Evolutionary conservation across 1,140 invertebrate species (phyloP).

Genomic region (Nasonia longicornis): DNA sequence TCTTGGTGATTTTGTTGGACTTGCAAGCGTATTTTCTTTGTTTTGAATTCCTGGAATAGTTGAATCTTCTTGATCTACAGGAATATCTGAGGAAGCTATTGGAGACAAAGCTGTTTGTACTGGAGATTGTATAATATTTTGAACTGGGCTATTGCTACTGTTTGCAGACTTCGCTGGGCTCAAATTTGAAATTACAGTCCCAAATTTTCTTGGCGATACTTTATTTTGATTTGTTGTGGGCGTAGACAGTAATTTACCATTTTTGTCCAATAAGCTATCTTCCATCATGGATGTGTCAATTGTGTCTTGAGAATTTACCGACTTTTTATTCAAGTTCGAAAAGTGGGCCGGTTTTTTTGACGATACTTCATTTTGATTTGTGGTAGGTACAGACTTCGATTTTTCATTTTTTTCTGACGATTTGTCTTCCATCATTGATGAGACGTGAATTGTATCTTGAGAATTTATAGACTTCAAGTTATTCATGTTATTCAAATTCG

Average conservation of each 20-base stretch:
- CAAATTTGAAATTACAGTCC: constrained; percentile 56
- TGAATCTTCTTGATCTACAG: constrained; percentile 3
- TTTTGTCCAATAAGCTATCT: no score
- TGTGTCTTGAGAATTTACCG: constrained; percentile 32
- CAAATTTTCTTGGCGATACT: constrained; percentile 54
- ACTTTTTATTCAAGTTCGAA: constrained; percentile 23
- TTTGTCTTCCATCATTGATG: neutral
- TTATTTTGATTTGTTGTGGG: constrained; percentile 25
- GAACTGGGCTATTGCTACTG: neutral
- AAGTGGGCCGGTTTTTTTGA: constrained; percentile 2
- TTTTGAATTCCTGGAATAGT: neutral
- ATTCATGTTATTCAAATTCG: neutral
- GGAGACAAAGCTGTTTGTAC: neutral
- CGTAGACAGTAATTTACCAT: no score
- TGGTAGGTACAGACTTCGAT: neutral
- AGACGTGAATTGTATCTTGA: constrained; percentile 33
- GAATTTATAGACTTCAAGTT: constrained; percentile 24
- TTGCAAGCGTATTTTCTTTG: constrained; percentile 26
- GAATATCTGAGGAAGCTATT: neutral
- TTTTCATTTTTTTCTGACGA: neutral
- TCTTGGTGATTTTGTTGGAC: constrained; percentile 25
- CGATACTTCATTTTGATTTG: constrained; percentile 24
- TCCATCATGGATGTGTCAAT: constrained; percentile 11
- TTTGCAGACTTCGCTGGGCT: constrained; percentile 2
- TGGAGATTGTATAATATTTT: constrained; percentile 14